phyloP scores from a whole-genome alignment of 2,113 vertebrate genomes.

The Vidua macroura region DNA sequence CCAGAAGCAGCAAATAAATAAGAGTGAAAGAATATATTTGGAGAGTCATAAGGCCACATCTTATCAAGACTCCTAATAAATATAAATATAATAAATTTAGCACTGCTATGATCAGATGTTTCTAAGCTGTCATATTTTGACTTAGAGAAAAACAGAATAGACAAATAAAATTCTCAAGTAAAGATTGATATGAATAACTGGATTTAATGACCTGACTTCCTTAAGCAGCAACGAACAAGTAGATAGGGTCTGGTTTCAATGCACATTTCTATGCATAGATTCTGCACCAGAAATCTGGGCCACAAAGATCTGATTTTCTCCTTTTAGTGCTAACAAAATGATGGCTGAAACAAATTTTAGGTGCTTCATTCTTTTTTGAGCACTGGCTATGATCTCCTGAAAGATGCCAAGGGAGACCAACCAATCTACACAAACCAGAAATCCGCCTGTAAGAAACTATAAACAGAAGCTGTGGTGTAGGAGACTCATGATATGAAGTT shows the following conservation, averaged over 20 bases:
- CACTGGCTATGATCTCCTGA: neutral
- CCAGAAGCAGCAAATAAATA: neutral
- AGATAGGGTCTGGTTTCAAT: neutral
- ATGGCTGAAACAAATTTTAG: neutral
- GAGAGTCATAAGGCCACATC: neutral
- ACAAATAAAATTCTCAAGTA: neutral
- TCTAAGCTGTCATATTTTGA: neutral
- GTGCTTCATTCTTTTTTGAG: neutral
- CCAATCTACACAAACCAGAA: neutral
- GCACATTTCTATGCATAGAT: neutral
- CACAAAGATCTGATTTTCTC: neutral
- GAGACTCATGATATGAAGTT: neutral
- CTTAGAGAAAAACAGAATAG: neutral
- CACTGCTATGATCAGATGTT: neutral
- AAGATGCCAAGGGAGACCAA: neutral
- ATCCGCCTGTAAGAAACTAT: neutral
- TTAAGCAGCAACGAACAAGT: neutral
- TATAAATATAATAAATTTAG: slow-evolving; percentile 21
- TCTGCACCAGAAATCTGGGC: neutral
- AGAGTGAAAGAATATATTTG: neutral
- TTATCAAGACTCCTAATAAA: neutral
- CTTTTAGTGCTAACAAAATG: neutral
- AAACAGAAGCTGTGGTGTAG: neutral
- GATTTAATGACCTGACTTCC: neutral
- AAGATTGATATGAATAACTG: neutral